Conservation (phyloP, 2,888 invertebrate species). For the Phlogophora meticulosa region DNA sequence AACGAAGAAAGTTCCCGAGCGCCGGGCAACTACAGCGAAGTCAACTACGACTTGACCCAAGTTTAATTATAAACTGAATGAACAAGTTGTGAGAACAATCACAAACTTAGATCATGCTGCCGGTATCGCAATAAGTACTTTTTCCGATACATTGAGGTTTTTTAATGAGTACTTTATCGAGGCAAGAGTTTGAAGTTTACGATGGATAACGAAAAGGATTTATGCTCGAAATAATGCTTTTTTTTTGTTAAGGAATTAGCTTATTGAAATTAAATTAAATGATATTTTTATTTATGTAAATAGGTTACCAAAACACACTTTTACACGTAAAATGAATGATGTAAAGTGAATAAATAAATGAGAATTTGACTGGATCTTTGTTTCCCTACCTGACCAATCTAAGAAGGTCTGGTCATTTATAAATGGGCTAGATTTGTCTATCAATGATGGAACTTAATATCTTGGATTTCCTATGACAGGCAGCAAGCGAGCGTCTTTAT, state of each 20-base stretch:
- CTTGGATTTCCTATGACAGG: no score
- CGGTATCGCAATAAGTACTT: constrained; percentile 73
- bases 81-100: constrained; percentile 83
- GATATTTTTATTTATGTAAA: no score
- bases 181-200: neutral
- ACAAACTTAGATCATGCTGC: constrained; percentile 80
- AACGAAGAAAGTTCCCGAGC: constrained; percentile 83
- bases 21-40: constrained; percentile 79
- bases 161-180: constrained; percentile 36
- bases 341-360: no score
- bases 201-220: neutral
- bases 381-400: no score
- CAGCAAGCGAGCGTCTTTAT: no score
- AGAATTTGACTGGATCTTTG: no score
- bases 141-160: constrained; percentile 63
- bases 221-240: no score
- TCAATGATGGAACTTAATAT: neutral
- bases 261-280: no score
- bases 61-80: constrained; percentile 89
- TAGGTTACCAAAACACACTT: no score
- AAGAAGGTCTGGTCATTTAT: no score
- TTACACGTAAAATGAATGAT: no score
- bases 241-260: no score
- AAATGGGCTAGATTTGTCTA: neutral
- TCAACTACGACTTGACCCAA: constrained; percentile 85